Conservation (phyloP, 2,888 invertebrate species). For the Brassicogethes aeneus region DNA sequence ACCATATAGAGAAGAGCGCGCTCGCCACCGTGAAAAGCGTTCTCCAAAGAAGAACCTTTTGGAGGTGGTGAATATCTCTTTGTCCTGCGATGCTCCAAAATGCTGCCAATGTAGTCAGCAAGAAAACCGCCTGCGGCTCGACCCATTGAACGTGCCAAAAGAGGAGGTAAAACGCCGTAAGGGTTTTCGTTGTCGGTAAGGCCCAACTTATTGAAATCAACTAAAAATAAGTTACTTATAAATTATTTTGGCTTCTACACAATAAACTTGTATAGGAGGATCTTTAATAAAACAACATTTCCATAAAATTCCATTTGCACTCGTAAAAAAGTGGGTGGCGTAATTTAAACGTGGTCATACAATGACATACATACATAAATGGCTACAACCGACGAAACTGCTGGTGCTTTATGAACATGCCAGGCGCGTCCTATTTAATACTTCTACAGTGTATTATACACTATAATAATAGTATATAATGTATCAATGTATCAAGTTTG, state of each 20-base stretch:
- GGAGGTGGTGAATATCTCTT: slow-evolving; percentile 26
- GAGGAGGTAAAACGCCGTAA: slow-evolving; percentile 68
- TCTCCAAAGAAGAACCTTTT: slow-evolving; percentile 8
- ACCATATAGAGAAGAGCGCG: slow-evolving; percentile 69
- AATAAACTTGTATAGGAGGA: too few species aligned
- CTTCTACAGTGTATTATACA: too few species aligned
- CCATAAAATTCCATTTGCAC: too few species aligned
- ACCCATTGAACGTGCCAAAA: slow-evolving; percentile 69
- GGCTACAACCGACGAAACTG: too few species aligned
- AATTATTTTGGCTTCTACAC: background rate
- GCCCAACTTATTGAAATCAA: slow-evolving; percentile 78
- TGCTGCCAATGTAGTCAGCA: slow-evolving; percentile 65
- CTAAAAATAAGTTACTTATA: slow-evolving; percentile 45
- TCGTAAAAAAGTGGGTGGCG: too few species aligned
- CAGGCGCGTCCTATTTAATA: too few species aligned
- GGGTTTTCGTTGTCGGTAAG: slow-evolving; percentile 85
- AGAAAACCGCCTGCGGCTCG: slow-evolving; percentile 59
- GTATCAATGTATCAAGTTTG: too few species aligned
- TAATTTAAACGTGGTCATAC: too few species aligned
- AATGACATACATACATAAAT: too few species aligned
- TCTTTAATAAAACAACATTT: too few species aligned
- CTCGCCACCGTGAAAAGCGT: slow-evolving; percentile 72
- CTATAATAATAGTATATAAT: too few species aligned
- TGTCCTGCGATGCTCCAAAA: slow-evolving; percentile 52
- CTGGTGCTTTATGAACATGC: too few species aligned